Percentiles rank a stretch among this genome's conserved stretches.
These are phyloP conservation scores for Microctonus aethiopoides DNA, from an alignment of 2,888 invertebrate species.

Conservation along the genomic window DNA sequence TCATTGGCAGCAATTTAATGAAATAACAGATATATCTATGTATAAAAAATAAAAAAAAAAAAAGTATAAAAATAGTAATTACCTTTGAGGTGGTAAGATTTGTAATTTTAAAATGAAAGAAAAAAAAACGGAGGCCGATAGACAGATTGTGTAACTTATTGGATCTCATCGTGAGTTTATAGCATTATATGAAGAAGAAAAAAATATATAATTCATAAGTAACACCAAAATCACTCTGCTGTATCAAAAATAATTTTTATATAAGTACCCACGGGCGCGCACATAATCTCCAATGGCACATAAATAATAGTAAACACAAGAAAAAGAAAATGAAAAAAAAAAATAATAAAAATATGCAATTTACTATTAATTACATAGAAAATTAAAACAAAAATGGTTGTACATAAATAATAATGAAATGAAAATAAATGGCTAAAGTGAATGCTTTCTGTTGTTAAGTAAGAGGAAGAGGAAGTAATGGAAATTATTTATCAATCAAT, in stretches of 20 bases:
- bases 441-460: slow-evolving; percentile 64
- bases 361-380: slow-evolving; percentile 52
- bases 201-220: slow-evolving; percentile 56
- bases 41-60: slow-evolving; percentile 46
- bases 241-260: slow-evolving; percentile 65
- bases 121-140: slow-evolving; percentile 52
- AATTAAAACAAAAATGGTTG: slow-evolving; percentile 54
- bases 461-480: slow-evolving; percentile 44
- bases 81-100: slow-evolving; percentile 62
- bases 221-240: slow-evolving; percentile 65
- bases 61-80: slow-evolving; percentile 36
- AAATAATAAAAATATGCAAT: slow-evolving; percentile 45
- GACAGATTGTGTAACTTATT: slow-evolving; percentile 61
- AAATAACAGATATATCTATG: slow-evolving; percentile 52
- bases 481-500: background rate
- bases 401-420: slow-evolving; percentile 61
- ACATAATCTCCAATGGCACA: slow-evolving; percentile 65
- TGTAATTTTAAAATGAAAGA: slow-evolving; percentile 55
- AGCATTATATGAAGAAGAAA: slow-evolving; percentile 41
- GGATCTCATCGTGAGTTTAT: slow-evolving; percentile 64
- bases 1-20: slow-evolving; percentile 56
- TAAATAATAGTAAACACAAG: slow-evolving; percentile 47
- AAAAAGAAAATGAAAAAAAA: slow-evolving; percentile 30
- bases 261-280: slow-evolving; percentile 64
- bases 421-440: slow-evolving; percentile 59